Base-by-base conservation (phyloP, 2,797 vertebrate genomes). In the Channallabes apus region DNA sequence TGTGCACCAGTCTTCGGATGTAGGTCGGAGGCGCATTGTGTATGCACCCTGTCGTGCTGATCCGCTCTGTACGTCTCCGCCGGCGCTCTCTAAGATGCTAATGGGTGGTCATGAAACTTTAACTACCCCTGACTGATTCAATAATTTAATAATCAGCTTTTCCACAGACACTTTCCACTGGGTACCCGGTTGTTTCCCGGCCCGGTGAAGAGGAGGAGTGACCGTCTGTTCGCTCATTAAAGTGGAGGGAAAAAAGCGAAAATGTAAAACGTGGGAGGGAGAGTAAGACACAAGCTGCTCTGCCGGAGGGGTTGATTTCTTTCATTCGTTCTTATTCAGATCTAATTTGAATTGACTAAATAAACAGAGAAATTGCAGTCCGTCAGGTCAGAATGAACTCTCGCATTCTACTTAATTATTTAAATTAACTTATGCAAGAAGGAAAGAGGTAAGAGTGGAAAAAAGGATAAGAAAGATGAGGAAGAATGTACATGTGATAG, bases 101-200 rank as follows among this genome's bases (percentile, higher is more conserved):
- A 94, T 94, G 93, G 92, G 84, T 82, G 71, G 9, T 88, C 89
- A 93, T 94, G 91, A 93, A 95, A 93, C 87, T 93, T 94, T 93
- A 91, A 94, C 92, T 85, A 88, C 85, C 84, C 84, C 86, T 15
- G 89, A 93, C 91, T 88, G 91, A 89, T 90, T 93, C 89, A 91
- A 91, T 94, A 92, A 95, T 94, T 93, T 90, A 94, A 93, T 94
- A 92, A 94, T 92, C 90, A 92, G 89, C 58, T 89, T 91, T 88
- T 90, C 79, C 86, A 89, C 89, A 91, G 91, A 93, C 76, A 80
- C 79, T 76, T 88, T 85, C 80, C 83, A 86, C 82, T 83, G 85
- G 35, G 46, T 35, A 76, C 80, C 85, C 85, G 83, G 88, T 88
- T 86, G 86, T 79, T 88, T 84, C 75, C 41, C 20, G 27, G 71